Evolutionary conservation across 2,797 vertebrate species (phyloP).

Genomic region (Pseudochaenichthys georgianus): DNA sequence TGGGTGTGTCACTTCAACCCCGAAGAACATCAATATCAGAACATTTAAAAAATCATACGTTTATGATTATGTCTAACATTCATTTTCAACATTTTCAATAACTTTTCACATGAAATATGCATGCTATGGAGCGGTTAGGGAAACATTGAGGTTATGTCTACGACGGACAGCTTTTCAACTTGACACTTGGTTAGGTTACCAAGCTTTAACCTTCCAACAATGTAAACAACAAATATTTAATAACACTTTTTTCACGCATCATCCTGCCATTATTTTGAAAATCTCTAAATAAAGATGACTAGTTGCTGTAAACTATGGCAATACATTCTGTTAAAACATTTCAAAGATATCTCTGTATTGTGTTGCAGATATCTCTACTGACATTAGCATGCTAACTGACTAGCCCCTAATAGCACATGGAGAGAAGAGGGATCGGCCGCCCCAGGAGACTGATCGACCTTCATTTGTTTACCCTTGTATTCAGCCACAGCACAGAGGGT

Average conservation of each 20-base stretch:
- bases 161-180: not conserved
- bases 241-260: too few relatives aligned
- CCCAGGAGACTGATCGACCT: too few relatives aligned
- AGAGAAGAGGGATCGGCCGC: too few relatives aligned
- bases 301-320: too few relatives aligned
- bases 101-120: not conserved
- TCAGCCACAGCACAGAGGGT: too few relatives aligned
- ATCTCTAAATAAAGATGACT: not conserved
- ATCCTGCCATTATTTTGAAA: not conserved
- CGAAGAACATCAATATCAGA: not conserved
- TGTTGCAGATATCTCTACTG: too few relatives aligned
- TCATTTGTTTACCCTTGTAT: too few relatives aligned
- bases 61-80: not conserved
- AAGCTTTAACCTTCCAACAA: not conserved
- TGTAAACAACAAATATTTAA: too few relatives aligned
- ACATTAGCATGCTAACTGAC: too few relatives aligned
- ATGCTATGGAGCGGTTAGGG: not conserved
- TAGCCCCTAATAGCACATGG: too few relatives aligned
- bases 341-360: too few relatives aligned
- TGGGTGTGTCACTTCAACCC: not conserved
- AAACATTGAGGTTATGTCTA: not conserved
- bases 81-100: not conserved
- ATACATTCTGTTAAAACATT: too few relatives aligned
- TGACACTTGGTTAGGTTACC: not conserved
- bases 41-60: not conserved